These are phyloP conservation scores for Apostichopus californicus DNA, from an alignment of 35 echinoderm and acorn worm genomes.

Conservation along the genomic window DNA sequence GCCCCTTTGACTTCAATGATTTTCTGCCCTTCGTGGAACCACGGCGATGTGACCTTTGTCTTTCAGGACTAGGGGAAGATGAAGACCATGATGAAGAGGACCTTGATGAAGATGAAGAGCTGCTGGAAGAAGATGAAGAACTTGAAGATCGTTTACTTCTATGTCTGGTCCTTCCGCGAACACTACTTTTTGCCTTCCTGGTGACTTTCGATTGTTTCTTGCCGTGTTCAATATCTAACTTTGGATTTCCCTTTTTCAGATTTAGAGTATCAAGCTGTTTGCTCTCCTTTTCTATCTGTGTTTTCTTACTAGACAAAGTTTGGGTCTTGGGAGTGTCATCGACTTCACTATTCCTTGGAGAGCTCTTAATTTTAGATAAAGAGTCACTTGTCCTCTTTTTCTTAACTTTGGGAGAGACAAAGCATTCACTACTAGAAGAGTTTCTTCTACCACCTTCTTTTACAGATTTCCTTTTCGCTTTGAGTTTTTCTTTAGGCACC, in stretches of 20 bases:
- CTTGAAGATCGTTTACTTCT: slow-evolving; percentile 21
- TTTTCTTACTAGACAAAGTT: not conserved
- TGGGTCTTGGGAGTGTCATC: not conserved
- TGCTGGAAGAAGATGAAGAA: slow-evolving; percentile 23
- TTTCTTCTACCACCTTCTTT: slow-evolving; percentile 14
- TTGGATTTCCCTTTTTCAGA: not conserved
- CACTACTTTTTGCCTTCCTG: not conserved
- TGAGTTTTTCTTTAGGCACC: not conserved
- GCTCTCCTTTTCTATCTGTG: not conserved
- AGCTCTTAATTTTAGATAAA: not conserved
- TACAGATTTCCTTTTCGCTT: not conserved
- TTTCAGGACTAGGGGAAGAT: slow-evolving; percentile 39
- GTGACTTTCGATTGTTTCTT: not conserved
- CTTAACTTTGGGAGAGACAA: not conserved
- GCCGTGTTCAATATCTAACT: not conserved
- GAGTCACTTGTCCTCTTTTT: not conserved
- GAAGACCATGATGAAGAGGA: slow-evolving; percentile 25
- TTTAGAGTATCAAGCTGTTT: not conserved
- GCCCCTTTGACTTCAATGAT: not conserved
- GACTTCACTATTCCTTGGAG: not conserved
- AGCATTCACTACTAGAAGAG: not conserved
- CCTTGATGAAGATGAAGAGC: slow-evolving; percentile 32
- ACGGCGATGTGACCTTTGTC: not conserved
- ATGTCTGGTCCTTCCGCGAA: not conserved
- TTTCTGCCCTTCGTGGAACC: not conserved